phyloP scores from a whole-genome alignment of 2,113 vertebrate genomes.

The Melierax canorus region DNA sequence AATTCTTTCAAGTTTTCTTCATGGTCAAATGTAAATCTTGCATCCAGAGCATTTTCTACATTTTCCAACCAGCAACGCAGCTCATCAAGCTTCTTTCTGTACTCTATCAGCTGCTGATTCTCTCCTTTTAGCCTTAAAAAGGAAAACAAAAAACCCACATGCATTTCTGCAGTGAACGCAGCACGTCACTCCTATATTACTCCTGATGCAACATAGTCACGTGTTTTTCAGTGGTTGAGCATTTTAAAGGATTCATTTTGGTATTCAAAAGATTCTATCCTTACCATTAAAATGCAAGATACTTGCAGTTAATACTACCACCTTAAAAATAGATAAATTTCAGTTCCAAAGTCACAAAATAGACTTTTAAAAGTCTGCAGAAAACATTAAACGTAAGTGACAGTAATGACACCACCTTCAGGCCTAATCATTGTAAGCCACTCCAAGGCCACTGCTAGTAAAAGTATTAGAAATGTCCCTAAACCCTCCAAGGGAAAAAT shows the following conservation, averaged over 20 bases:
- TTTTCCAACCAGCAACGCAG: slow-evolving; percentile 82
- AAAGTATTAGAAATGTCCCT: background rate
- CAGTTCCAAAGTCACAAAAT: background rate
- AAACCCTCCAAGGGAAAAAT: background rate
- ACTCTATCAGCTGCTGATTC: slow-evolving; percentile 77
- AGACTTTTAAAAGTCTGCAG: background rate
- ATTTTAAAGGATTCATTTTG: background rate
- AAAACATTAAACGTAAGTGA: background rate
- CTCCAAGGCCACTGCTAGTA: background rate
- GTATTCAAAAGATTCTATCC: background rate
- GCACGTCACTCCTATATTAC: background rate
- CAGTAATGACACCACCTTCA: background rate
- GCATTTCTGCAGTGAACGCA: background rate
- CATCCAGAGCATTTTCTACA: slow-evolving; percentile 70
- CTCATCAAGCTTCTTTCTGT: slow-evolving; percentile 75
- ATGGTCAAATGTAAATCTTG: slow-evolving; percentile 65
- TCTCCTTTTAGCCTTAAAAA: slow-evolving; percentile 78
- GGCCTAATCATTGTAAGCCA: background rate
- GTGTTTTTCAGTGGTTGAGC: background rate
- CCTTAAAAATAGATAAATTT: background rate
- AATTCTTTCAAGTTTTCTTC: slow-evolving; percentile 80
- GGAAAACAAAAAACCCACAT: background rate
- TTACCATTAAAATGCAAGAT: background rate
- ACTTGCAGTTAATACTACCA: background rate
- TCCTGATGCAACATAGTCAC: background rate